phyloP scores from a whole-genome alignment of 2,888 invertebrate species.

The Furcula furcula region DNA sequence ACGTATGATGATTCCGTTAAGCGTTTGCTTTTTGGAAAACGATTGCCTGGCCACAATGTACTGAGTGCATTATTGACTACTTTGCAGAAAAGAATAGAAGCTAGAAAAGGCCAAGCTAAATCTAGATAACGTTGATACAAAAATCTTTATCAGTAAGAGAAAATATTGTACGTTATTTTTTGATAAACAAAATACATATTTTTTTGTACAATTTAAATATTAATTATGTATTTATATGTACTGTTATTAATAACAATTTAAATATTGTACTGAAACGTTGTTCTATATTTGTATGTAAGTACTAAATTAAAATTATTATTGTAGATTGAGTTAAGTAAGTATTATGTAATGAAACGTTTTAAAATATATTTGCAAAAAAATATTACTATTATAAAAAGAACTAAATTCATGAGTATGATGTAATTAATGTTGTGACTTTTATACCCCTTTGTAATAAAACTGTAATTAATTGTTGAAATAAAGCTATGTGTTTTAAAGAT shows the following conservation, averaged over 20 bases:
- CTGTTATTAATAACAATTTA: too few relatives aligned
- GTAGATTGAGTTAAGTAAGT: conserved; percentile 15
- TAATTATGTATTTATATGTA: not conserved
- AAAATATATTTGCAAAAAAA: too few relatives aligned
- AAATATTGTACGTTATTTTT: too few relatives aligned
- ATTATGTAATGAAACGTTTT: conserved; percentile 25
- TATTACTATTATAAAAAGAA: too few relatives aligned
- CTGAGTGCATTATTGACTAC: conserved; percentile 90
- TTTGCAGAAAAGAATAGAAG: conserved; percentile 90
- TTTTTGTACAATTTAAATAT: not conserved
- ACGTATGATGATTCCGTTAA: conserved; percentile 96
- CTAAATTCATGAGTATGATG: not conserved
- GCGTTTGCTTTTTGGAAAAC: conserved; percentile 92
- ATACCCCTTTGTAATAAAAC: conserved; percentile 55
- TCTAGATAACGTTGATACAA: conserved; percentile 53
- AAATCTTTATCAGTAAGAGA: not conserved
- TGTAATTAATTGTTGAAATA: conserved; percentile 74
- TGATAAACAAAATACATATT: too few relatives aligned
- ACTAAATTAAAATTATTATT: conserved; percentile 18
- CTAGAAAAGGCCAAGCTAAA: conserved; percentile 76
- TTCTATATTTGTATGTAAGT: conserved; percentile 11
- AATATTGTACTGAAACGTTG: not conserved
- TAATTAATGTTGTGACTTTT: conserved; percentile 23
- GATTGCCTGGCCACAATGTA: conserved; percentile 94
- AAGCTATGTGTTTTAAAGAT: conserved; percentile 55